A percentile compares a stretch with the other conserved stretches of the same genome.
These are phyloP conservation scores for Merodon equestris DNA, from an alignment of 2,888 invertebrate genomes.

Conservation along the genomic window DNA sequence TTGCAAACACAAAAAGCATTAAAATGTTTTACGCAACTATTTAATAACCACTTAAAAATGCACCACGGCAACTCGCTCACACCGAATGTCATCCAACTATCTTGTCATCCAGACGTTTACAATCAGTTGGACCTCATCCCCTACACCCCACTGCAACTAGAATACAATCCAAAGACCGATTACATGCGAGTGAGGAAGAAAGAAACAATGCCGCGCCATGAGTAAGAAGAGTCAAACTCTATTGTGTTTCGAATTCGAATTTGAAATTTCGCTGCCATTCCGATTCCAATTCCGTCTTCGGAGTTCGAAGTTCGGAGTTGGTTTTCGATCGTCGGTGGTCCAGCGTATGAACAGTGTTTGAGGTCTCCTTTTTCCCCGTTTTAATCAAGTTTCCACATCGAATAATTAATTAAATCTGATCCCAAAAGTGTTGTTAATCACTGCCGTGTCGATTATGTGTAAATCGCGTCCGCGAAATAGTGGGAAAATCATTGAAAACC, in stretches of 20 bases:
- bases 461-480: not conserved
- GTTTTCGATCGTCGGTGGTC: slow-evolving; percentile 63
- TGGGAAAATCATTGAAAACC: no score
- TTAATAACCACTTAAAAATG: not conserved
- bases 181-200: not conserved
- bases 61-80: slow-evolving; percentile 31
- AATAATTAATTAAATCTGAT: slow-evolving; percentile 19
- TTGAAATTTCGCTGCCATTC: slow-evolving; percentile 5
- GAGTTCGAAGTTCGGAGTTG: slow-evolving; percentile 63
- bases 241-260: not conserved
- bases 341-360: slow-evolving; percentile 45
- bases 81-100: slow-evolving; percentile 19
- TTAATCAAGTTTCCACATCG: slow-evolving; percentile 30
- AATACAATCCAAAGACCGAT: no score
- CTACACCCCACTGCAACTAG: no score
- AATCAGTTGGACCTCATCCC: no score
- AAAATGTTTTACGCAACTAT: no score
- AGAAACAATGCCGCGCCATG: not conserved
- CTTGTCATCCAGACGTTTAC: no score
- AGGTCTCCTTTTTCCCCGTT: slow-evolving; percentile 50
- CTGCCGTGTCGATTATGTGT: slow-evolving; percentile 34
- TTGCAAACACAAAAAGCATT: no score
- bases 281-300: slow-evolving; percentile 48
- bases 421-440: slow-evolving; percentile 32
- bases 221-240: slow-evolving; percentile 20